Conservation (phyloP, 2,888 invertebrate species). For the Drosophila affinis region DNA sequence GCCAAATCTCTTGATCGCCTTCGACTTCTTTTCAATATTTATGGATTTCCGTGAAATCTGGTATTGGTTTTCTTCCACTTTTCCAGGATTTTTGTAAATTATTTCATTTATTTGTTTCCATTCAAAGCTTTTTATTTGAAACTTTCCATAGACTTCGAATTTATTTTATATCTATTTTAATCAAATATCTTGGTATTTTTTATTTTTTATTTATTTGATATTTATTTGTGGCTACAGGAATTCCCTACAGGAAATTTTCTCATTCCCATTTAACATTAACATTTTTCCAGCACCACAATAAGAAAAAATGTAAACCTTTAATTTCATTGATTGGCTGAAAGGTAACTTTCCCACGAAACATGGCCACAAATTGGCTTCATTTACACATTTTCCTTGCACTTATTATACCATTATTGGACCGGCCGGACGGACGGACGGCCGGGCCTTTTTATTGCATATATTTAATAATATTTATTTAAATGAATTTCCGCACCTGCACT, state of each 20-base stretch:
- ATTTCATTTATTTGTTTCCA: not conserved
- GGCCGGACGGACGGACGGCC: not conserved
- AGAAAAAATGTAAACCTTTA: conserved; percentile 12
- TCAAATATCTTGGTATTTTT: not conserved
- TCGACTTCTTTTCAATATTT: conserved; percentile 1
- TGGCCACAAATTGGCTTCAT: conserved; percentile 31
- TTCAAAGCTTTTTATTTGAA: no score
- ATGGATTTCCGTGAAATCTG: not conserved
- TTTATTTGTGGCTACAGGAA: not conserved
- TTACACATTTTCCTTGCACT: conserved; percentile 37
- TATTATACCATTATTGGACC: conserved; percentile 29
- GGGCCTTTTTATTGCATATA: conserved; percentile 3
- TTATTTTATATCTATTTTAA: no score
- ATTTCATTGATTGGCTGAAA: conserved; percentile 25
- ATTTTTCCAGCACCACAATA: not conserved
- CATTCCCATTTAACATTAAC: not conserved
- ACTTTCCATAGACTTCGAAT: not conserved
- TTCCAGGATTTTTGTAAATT: not conserved
- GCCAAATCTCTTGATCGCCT: conserved; percentile 5
- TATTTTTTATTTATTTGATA: not conserved
- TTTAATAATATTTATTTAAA: conserved; percentile 31
- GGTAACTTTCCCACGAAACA: not conserved
- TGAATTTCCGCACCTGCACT: conserved; percentile 13
- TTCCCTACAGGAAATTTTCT: no score
- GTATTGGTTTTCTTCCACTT: not conserved